phyloP scores from a whole-genome alignment of 2,888 invertebrate genomes.

The Buathra laborator region DNA sequence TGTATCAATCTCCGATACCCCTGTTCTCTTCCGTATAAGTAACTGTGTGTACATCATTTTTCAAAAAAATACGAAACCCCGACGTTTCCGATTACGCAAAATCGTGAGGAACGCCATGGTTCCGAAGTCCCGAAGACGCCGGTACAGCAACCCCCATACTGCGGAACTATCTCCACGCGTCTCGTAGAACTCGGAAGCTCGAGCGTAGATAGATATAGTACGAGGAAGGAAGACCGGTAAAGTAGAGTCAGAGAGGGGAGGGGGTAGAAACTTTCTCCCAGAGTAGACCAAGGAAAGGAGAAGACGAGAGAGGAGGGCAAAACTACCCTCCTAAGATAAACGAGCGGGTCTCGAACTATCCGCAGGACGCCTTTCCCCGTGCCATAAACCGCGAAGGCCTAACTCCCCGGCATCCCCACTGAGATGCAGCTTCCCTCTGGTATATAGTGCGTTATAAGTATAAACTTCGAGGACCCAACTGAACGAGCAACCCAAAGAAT shows the following conservation, averaged over 20 bases:
- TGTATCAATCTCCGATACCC: background rate
- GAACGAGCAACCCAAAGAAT: too few relatives aligned
- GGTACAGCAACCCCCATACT: slow-evolving; percentile 18
- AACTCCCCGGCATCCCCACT: slow-evolving; percentile 58
- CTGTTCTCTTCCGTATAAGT: background rate
- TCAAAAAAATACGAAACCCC: background rate
- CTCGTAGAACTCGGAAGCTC: slow-evolving; percentile 48
- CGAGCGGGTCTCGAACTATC: slow-evolving; percentile 63
- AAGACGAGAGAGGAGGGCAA: slow-evolving; percentile 13
- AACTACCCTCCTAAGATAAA: slow-evolving; percentile 66
- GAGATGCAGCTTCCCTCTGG: background rate
- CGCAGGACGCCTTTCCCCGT: slow-evolving; percentile 45
- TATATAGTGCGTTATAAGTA: background rate
- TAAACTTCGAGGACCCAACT: too few relatives aligned
- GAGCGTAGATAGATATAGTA: slow-evolving; percentile 14
- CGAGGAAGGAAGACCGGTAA: slow-evolving; percentile 29
- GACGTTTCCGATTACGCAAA: slow-evolving; percentile 28
- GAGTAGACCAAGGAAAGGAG: slow-evolving; percentile 38
- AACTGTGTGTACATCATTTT: background rate
- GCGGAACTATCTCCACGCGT: slow-evolving; percentile 50
- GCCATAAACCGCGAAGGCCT: slow-evolving; percentile 69
- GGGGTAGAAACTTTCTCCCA: slow-evolving; percentile 51
- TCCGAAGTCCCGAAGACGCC: slow-evolving; percentile 15
- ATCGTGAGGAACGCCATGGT: slow-evolving; percentile 12
- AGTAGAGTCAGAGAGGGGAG: slow-evolving; percentile 27